A percentile compares a stretch with the other conserved stretches of the same genome.
These are phyloP conservation scores for Myotis brandtii DNA, from an alignment of 2,113 vertebrate genomes.

Conservation along the genomic window DNA sequence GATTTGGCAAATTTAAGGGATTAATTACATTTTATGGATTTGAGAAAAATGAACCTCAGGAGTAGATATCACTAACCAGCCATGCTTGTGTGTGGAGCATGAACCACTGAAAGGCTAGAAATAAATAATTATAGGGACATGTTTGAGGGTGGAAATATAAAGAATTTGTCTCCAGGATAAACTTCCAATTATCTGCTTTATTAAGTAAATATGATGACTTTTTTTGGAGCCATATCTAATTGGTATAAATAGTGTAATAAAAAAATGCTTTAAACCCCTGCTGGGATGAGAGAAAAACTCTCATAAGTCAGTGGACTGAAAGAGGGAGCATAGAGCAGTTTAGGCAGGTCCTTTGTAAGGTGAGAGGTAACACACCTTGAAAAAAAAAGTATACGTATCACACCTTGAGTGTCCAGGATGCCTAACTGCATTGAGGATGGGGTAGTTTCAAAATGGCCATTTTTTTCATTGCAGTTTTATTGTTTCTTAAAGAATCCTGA, in stretches of 20 bases:
- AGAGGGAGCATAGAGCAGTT: background rate
- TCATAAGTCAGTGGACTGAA: background rate
- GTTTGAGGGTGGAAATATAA: background rate
- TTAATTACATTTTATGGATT: background rate
- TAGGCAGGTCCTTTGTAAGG: background rate
- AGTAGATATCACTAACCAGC: background rate
- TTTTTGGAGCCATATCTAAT: background rate
- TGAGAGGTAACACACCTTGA: background rate
- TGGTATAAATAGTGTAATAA: background rate
- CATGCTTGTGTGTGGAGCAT: background rate
- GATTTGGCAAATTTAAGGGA: background rate
- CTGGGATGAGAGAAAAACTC: background rate
- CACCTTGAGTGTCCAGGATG: background rate
- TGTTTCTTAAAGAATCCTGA: constrained; percentile 17
- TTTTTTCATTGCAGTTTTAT: background rate
- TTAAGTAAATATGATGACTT: background rate
- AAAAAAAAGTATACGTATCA: background rate
- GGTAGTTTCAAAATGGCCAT: background rate
- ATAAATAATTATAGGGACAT: background rate
- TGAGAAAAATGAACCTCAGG: background rate
- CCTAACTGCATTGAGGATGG: background rate
- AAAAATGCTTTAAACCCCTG: background rate
- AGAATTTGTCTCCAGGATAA: background rate
- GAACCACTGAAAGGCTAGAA: background rate
- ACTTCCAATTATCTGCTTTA: background rate